Conservation (phyloP, 2,888 invertebrate genomes). For the Uloborus plumipes region DNA sequence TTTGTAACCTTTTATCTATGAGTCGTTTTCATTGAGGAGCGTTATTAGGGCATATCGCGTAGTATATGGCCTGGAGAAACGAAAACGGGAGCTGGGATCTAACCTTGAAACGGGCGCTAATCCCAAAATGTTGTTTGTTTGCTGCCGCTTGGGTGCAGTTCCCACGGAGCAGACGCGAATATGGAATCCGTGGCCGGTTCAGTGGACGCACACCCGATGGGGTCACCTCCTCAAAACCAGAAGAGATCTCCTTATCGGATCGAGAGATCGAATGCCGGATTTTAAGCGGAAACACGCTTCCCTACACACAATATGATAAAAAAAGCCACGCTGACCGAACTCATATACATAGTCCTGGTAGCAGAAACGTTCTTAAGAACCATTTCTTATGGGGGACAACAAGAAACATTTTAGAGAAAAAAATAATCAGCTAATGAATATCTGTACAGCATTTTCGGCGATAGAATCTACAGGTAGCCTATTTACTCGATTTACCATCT, state of each 20-base stretch:
- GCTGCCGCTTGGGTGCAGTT: conserved; percentile 10
- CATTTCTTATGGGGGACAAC: too few relatives aligned
- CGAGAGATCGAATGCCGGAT: conserved; percentile 21
- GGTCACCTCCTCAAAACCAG: conserved; percentile 18
- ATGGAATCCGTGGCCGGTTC: conserved; percentile 7
- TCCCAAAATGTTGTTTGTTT: conserved; percentile 14
- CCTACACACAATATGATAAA: conserved; percentile 28
- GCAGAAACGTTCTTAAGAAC: too few relatives aligned
- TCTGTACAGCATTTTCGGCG: too few relatives aligned
- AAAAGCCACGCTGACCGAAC: neutral
- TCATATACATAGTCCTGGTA: too few relatives aligned
- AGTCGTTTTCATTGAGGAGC: neutral
- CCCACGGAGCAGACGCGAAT: conserved; percentile 26
- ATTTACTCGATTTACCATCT: too few relatives aligned
- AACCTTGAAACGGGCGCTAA: conserved; percentile 37
- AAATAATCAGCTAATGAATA: too few relatives aligned
- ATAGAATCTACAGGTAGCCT: too few relatives aligned
- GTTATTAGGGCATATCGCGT: conserved; percentile 1
- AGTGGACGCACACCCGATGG: neutral
- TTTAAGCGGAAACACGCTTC: conserved; percentile 47
- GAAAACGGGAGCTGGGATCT: neutral
- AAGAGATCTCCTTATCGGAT: conserved; percentile 25
- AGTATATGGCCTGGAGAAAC: too few relatives aligned
- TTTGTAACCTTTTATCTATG: too few relatives aligned
- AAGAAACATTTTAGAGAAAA: too few relatives aligned